These are phyloP conservation scores for Octodon degus DNA, from an alignment of 2,113 vertebrate genomes.

Conservation along the genomic window DNA sequence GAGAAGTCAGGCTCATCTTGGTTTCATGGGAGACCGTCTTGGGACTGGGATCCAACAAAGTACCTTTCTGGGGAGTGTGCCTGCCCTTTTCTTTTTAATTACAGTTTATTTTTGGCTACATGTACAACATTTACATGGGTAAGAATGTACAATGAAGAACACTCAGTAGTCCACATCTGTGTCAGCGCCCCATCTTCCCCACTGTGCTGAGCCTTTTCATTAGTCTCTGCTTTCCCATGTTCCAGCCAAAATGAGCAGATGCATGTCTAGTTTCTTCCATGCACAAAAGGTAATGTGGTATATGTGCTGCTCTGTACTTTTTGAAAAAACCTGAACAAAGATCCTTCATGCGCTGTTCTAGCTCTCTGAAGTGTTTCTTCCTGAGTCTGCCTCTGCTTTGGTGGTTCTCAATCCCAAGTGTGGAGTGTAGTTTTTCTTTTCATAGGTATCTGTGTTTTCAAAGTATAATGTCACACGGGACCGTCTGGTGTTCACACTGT, in stretches of 20 bases:
- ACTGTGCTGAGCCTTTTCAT: not conserved
- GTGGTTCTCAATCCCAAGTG: not conserved
- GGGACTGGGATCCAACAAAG: not conserved
- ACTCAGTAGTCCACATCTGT: not conserved
- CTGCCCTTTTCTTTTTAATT: not conserved
- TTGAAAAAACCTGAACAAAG: not conserved
- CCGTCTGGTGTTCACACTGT: not conserved
- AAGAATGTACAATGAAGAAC: not conserved
- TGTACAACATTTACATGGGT: not conserved
- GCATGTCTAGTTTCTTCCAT: not conserved
- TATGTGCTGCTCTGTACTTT: not conserved
- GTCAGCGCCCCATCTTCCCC: not conserved
- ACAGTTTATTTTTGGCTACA: not conserved
- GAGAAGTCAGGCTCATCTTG: not conserved
- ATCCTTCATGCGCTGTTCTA: not conserved
- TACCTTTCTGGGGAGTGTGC: not conserved
- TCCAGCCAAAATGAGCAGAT: not conserved
- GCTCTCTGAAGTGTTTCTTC: constrained; percentile 4
- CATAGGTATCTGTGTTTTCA: not conserved
- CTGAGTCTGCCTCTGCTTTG: not conserved
- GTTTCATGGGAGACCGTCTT: not conserved
- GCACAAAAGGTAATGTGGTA: not conserved
- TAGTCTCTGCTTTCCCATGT: not conserved
- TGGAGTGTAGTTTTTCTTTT: not conserved
- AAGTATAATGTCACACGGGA: not conserved